Conservation (phyloP, 2,113 vertebrate genomes). For the Megaceryle torquata region DNA sequence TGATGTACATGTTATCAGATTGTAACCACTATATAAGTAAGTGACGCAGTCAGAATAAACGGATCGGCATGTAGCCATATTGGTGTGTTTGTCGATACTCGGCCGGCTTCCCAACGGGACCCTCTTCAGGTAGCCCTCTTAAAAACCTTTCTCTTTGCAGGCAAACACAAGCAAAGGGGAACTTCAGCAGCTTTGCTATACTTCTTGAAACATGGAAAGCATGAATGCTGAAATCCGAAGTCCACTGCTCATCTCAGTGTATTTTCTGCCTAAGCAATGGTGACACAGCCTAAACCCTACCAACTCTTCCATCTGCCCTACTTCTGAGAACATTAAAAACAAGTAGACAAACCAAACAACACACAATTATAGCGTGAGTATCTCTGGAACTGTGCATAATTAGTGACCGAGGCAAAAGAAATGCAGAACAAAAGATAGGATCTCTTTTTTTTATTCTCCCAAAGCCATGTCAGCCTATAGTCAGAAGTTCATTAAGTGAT, state of each 20-base stretch:
- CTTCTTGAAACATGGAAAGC: background rate
- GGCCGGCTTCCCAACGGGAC: too few species aligned
- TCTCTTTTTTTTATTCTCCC: background rate
- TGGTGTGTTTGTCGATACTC: too few species aligned
- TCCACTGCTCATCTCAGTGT: background rate
- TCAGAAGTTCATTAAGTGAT: background rate
- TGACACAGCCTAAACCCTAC: background rate
- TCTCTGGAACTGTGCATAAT: background rate
- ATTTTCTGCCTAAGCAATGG: background rate
- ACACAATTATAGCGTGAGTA: background rate
- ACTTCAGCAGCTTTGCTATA: background rate
- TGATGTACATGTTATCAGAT: too few species aligned
- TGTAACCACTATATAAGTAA: too few species aligned
- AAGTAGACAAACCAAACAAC: slow-evolving; percentile 31
- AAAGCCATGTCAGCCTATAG: background rate
- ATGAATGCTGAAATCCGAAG: background rate
- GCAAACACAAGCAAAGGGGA: background rate
- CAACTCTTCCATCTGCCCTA: background rate
- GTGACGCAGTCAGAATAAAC: too few species aligned
- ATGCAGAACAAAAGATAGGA: background rate
- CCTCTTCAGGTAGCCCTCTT: too few species aligned
- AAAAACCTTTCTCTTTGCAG: background rate
- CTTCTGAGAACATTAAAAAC: background rate
- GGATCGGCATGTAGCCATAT: too few species aligned
- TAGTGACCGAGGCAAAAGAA: background rate